These are phyloP conservation scores for Rhegmatorhina hoffmannsi DNA, from an alignment of 2,113 vertebrate species.

Conservation along the genomic window DNA sequence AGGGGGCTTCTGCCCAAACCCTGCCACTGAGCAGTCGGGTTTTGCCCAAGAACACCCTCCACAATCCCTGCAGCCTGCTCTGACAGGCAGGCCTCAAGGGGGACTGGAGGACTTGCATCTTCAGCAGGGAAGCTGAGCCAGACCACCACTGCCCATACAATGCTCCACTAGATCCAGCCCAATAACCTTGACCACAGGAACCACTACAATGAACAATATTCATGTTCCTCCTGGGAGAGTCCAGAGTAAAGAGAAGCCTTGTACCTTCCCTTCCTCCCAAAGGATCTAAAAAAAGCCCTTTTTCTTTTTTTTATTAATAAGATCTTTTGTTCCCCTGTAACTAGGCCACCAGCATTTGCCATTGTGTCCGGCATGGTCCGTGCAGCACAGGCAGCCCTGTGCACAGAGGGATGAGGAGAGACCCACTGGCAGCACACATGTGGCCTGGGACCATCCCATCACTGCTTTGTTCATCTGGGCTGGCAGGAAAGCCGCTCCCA, in stretches of 20 bases:
- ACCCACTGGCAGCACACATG: rapidly evolving
- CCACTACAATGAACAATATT: not conserved
- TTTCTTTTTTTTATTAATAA: not conserved
- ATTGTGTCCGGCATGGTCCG: rapidly evolving
- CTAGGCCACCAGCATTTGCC: not conserved
- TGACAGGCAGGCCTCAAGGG: rapidly evolving
- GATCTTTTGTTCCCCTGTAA: not conserved
- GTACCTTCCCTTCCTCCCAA: not conserved
- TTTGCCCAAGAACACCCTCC: not conserved
- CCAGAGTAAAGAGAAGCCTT: not conserved
- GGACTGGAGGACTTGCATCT: not conserved
- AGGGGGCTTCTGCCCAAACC: not conserved
- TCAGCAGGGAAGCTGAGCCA: not conserved
- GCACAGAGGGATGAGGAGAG: not conserved
- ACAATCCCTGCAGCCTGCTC: not conserved
- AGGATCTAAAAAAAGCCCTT: not conserved
- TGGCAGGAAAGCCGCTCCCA: not conserved
- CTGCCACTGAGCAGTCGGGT: rapidly evolving
- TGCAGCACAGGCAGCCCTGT: rapidly evolving
- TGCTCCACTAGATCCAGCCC: not conserved
- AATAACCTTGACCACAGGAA: not conserved
- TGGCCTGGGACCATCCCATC: not conserved
- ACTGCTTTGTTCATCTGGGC: rapidly evolving
- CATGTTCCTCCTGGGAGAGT: not conserved
- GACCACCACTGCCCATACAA: rapidly evolving